These are phyloP conservation scores for Ia io DNA, from an alignment of 2,113 vertebrate species.

Conservation along the genomic window DNA sequence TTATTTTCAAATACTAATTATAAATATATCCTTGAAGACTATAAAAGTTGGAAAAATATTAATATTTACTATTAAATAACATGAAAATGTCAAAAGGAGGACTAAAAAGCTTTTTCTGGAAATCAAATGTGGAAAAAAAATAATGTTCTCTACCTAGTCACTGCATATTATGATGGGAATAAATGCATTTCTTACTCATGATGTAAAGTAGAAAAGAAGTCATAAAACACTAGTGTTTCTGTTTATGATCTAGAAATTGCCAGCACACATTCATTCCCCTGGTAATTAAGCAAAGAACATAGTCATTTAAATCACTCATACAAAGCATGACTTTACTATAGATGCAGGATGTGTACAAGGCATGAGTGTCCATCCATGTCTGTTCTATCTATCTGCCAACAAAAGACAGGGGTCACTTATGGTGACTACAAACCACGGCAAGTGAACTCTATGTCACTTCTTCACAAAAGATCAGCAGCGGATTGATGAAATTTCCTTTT, in stretches of 20 bases:
- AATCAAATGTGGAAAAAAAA: neutral
- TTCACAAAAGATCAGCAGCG: slow-evolving; percentile 77
- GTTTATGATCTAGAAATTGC: slow-evolving; percentile 32
- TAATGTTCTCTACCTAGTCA: neutral
- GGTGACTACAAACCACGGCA: slow-evolving; percentile 71
- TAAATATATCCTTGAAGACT: neutral
- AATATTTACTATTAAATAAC: neutral
- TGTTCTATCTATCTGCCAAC: slow-evolving; percentile 48
- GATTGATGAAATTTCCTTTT: slow-evolving; percentile 81
- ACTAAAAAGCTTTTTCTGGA: neutral
- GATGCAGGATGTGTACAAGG: slow-evolving; percentile 53
- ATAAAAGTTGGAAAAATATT: neutral
- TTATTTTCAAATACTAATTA: neutral
- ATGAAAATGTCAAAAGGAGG: neutral
- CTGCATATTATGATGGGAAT: neutral
- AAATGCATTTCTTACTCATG: neutral
- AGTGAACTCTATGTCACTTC: slow-evolving; percentile 71
- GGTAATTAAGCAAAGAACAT: slow-evolving; percentile 3
- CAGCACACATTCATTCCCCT: neutral
- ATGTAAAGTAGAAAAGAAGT: slow-evolving; percentile 1
- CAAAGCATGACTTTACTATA: neutral
- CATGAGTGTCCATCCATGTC: slow-evolving; percentile 13
- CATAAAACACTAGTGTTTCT: neutral
- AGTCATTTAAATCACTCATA: slow-evolving; percentile 30
- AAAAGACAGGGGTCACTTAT: slow-evolving; percentile 73